These are phyloP conservation scores for Camponotus fellah DNA, from an alignment of 2,888 invertebrate genomes.

Conservation along the genomic window DNA sequence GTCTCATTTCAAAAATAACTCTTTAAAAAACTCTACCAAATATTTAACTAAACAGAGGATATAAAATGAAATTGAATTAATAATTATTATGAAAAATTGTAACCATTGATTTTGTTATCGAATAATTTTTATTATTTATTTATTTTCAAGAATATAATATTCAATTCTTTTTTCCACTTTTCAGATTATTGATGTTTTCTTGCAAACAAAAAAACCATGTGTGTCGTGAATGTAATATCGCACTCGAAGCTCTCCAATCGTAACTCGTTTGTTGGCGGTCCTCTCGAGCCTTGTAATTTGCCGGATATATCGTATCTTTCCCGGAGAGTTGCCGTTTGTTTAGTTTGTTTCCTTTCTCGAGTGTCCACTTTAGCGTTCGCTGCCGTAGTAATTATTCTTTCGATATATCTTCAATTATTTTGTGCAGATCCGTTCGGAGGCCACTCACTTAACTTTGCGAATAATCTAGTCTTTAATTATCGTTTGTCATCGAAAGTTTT, in stretches of 20 bases:
- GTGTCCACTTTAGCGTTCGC: constrained; percentile 27
- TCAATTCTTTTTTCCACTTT: neutral
- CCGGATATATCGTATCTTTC: constrained; percentile 41
- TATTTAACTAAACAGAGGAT: neutral
- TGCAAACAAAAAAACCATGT: constrained; percentile 18
- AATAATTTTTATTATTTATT: neutral
- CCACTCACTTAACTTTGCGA: constrained; percentile 36
- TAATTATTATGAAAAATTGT: neutral
- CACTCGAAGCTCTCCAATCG: constrained; percentile 25
- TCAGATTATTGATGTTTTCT: neutral
- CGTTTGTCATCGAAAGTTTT: neutral
- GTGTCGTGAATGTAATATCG: neutral
- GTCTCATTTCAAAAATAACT: neutral
- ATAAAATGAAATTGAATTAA: neutral
- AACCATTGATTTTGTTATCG: neutral
- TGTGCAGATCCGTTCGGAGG: constrained; percentile 11
- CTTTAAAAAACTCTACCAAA: neutral
- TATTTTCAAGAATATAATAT: neutral
- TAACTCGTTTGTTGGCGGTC: constrained; percentile 27
- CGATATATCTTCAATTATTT: constrained; percentile 44
- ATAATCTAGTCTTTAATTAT: constrained; percentile 35
- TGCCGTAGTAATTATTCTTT: constrained; percentile 49
- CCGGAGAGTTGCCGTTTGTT: constrained; percentile 21
- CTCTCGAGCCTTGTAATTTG: constrained; percentile 47
- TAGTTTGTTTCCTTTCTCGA: constrained; percentile 43